Percentiles rank a stretch among this genome's conserved stretches.
Conservation (phyloP, 2,888 invertebrate species). For the Lobophora halterata region DNA sequence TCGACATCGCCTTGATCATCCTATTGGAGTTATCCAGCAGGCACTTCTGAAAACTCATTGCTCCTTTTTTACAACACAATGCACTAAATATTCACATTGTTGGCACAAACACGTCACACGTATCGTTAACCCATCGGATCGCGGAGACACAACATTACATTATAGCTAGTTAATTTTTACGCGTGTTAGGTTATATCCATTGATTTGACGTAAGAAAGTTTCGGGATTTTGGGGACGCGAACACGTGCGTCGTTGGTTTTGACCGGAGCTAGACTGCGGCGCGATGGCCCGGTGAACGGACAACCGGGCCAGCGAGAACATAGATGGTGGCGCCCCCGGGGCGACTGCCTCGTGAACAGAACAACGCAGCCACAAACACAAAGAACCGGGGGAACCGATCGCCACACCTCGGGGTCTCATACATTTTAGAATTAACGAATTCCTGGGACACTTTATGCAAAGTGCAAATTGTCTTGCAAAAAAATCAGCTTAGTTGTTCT, state of each 20-base stretch:
- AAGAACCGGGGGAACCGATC: constrained; percentile 37
- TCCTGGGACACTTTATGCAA: constrained; percentile 14
- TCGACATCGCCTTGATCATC: constrained; percentile 78
- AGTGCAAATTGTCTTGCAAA: too few species aligned
- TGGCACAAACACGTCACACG: constrained; percentile 57
- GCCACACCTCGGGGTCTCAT: constrained; percentile 52
- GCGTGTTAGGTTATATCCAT: constrained; percentile 79
- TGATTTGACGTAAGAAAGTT: constrained; percentile 80
- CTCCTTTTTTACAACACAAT: constrained; percentile 52
- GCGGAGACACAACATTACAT: constrained; percentile 58
- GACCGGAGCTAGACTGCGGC: constrained; percentile 54
- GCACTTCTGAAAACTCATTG: constrained; percentile 78
- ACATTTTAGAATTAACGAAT: constrained; percentile 22
- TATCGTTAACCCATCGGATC: constrained; percentile 49
- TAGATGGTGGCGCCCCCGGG: constrained; percentile 56
- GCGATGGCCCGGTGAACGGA: constrained; percentile 28
- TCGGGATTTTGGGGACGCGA: constrained; percentile 43
- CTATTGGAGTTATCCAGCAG: constrained; percentile 77
- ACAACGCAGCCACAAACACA: too few species aligned
- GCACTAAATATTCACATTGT: constrained; percentile 66
- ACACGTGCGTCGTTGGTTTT: constrained; percentile 42
- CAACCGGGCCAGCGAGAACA: constrained; percentile 39
- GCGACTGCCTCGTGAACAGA: constrained; percentile 22
- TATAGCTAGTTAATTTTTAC: constrained; percentile 45
- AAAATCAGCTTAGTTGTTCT: too few species aligned